Evolutionary conservation across 2,113 vertebrate species (phyloP).

Genomic region (Megaptera novaeangliae): DNA sequence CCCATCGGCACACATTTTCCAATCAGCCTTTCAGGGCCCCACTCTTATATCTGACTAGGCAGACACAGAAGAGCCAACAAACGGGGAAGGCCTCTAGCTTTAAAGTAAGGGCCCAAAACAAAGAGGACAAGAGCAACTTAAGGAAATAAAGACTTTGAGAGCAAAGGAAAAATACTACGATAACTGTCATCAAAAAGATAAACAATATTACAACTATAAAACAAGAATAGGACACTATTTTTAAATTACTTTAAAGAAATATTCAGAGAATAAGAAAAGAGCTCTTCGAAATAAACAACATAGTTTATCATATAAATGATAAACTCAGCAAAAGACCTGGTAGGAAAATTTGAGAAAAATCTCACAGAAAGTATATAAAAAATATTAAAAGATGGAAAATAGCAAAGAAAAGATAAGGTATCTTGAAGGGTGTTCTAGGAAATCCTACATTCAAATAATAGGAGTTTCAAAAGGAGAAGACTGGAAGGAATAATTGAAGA

Average conservation of each 20-base stretch:
- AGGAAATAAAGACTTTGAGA: background rate
- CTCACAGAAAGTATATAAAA: background rate
- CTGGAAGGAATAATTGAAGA: background rate
- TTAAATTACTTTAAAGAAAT: background rate
- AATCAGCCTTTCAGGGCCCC: background rate
- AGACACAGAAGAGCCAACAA: background rate
- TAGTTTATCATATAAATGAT: background rate
- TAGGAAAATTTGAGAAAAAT: constrained; percentile 1
- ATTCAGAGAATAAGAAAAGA: background rate
- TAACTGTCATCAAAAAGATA: background rate
- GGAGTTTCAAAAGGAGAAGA: background rate
- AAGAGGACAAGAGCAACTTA: background rate
- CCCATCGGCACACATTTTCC: background rate
- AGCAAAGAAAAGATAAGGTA: background rate
- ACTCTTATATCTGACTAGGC: background rate
- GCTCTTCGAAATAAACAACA: background rate
- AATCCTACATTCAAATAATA: background rate
- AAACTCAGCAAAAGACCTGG: background rate
- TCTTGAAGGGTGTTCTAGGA: background rate
- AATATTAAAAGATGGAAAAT: background rate
- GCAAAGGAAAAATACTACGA: background rate
- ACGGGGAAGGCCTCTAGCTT: background rate
- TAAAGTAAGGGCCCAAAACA: background rate
- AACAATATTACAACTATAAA: background rate
- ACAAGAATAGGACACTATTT: background rate